Percentiles rank a stretch among this genome's conserved stretches.
Evolutionary conservation across 2,888 invertebrate genomes (phyloP).

Genomic region (Galerucella calmariensis): DNA sequence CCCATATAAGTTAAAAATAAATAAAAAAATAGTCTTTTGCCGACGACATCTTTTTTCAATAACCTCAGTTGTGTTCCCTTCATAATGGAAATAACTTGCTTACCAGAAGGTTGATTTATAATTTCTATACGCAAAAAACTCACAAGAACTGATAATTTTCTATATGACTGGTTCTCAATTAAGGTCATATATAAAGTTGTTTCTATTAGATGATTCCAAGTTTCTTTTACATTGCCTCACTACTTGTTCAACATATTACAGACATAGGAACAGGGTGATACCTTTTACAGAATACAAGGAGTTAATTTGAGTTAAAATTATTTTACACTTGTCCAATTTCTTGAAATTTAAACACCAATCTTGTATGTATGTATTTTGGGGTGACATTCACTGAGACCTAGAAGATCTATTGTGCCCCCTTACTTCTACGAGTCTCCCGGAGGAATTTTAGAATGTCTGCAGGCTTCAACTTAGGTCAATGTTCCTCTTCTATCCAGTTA

Average conservation of each 20-base stretch:
- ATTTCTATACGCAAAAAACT: conserved; percentile 26
- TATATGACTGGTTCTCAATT: conserved; percentile 37
- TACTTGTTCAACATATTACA: conserved; percentile 20
- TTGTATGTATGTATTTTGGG: no score
- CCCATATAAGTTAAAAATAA: conserved; percentile 12
- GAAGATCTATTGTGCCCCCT: no score
- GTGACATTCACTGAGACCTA: no score
- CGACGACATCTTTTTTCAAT: conserved; percentile 10
- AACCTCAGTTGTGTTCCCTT: conserved; percentile 14
- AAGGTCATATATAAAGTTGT: conserved; percentile 37
- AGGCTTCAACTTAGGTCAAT: no score
- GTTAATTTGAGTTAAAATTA: no score
- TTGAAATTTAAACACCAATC: no score
- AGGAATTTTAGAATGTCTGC: no score
- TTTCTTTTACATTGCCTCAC: conserved; percentile 20
- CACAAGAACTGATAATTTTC: conserved; percentile 33
- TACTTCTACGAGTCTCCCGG: no score
- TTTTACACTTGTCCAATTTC: no score
- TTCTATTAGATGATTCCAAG: conserved; percentile 29
- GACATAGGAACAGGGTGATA: neutral
- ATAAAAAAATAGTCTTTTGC: neutral
- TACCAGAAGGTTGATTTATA: conserved; percentile 28
- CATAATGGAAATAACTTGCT: conserved; percentile 15
- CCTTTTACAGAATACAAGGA: neutral
- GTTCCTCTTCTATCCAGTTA: no score